A percentile compares a stretch with the other conserved stretches of the same genome.
phyloP scores from a whole-genome alignment of 2,113 vertebrate species.

The Corydoras maculifer region DNA sequence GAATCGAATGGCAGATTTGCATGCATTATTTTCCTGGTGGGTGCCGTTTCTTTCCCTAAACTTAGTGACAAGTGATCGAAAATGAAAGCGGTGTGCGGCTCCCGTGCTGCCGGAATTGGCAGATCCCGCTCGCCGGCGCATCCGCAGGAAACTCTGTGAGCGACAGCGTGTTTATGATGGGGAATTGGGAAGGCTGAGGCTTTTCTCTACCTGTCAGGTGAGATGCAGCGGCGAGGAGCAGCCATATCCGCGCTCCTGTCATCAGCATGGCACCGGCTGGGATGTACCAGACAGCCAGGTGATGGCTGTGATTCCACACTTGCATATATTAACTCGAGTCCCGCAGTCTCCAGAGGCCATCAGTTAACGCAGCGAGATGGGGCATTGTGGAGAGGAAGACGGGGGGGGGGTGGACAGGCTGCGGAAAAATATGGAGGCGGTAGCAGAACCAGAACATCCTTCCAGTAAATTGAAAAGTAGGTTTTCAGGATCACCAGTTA shows the following conservation, averaged over 20 bases:
- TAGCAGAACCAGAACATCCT: too few species aligned
- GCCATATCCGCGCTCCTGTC: conserved; percentile 46
- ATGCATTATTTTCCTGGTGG: conserved; percentile 2
- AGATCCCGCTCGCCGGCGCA: conserved; percentile 15
- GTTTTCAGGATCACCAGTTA: too few species aligned
- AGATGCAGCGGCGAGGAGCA: conserved; percentile 29
- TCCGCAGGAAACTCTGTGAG: conserved; percentile 42
- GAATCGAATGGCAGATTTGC: background rate
- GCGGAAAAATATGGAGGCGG: too few species aligned
- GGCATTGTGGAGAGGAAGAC: background rate
- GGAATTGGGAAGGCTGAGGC: conserved; percentile 35
- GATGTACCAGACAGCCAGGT: conserved; percentile 60
- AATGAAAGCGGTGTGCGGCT: background rate
- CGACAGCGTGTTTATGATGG: conserved; percentile 49
- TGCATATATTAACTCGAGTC: conserved; percentile 40
- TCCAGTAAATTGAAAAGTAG: too few species aligned
- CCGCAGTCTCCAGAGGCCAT: background rate
- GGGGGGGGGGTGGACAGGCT: background rate
- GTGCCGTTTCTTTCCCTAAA: conserved; percentile 4
- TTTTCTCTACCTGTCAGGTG: conserved; percentile 59
- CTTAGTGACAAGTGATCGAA: background rate
- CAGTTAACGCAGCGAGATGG: background rate
- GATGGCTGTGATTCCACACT: conserved; percentile 57
- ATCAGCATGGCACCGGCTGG: conserved; percentile 54
- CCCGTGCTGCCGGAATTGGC: conserved; percentile 12